Percentiles rank a stretch among this genome's conserved stretches.
phyloP scores from a whole-genome alignment of 2,113 vertebrate genomes.

The Nesospiza acunhae region DNA sequence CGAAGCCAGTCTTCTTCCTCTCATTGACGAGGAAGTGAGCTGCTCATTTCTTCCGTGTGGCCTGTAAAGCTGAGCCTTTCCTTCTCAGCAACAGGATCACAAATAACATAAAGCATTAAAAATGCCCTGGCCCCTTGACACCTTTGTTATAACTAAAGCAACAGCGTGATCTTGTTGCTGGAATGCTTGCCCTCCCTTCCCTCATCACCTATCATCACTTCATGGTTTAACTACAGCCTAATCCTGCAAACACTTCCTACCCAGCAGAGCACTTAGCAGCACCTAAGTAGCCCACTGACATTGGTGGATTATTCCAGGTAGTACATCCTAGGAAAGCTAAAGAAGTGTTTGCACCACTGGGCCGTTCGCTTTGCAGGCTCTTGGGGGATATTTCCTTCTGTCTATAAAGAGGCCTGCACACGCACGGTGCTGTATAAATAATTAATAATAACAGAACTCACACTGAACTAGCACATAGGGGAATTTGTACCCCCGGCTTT shows the following conservation, averaged over 20 bases:
- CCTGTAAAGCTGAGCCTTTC: constrained; percentile 25
- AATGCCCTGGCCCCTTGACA: constrained; percentile 1
- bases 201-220: not conserved
- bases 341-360: constrained; percentile 37
- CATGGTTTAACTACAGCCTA: constrained; percentile 21
- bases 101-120: constrained; percentile 19
- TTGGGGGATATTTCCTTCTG: constrained; percentile 43
- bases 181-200: not conserved
- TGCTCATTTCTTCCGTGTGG: constrained; percentile 5
- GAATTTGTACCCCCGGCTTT: not conserved
- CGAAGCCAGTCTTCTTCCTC: not conserved
- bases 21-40: not conserved
- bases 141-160: not conserved
- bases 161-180: not conserved
- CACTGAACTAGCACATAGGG: not conserved
- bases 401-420: constrained; percentile 40
- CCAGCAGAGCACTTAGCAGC: constrained; percentile 10
- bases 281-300: not conserved
- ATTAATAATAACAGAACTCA: constrained; percentile 54
- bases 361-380: constrained; percentile 23
- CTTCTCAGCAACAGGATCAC: not conserved
- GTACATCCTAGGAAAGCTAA: not conserved
- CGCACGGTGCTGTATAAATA: constrained; percentile 11
- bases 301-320: not conserved
- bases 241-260: constrained; percentile 42